Evolutionary conservation across 2,797 vertebrate genomes (phyloP).

Genomic region (Neopelma chrysocephalum): DNA sequence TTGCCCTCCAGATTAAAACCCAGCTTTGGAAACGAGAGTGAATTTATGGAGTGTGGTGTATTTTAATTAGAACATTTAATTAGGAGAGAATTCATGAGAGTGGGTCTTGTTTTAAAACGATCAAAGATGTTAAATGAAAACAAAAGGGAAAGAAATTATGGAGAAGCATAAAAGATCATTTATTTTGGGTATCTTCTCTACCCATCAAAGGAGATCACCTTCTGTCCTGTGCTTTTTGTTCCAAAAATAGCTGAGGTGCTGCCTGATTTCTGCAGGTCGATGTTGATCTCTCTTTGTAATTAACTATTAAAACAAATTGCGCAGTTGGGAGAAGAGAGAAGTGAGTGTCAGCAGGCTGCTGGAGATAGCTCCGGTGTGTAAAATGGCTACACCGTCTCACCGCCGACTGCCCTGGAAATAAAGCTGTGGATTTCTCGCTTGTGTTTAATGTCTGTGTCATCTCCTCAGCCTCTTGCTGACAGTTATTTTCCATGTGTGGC

Average conservation of each 20-base stretch:
- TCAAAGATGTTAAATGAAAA: constrained; percentile 56
- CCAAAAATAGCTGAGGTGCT: constrained; percentile 50
- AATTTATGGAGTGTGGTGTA: constrained; percentile 52
- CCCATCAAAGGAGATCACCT: constrained; percentile 39
- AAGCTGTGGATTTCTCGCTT: background rate
- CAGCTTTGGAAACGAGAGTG: constrained; percentile 37
- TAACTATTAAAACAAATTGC: constrained; percentile 26
- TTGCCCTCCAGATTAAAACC: constrained; percentile 52
- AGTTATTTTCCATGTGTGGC: background rate
- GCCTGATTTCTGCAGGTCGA: constrained; percentile 14
- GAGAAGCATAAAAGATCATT: constrained; percentile 5
- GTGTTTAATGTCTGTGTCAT: background rate
- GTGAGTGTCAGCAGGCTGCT: constrained; percentile 16
- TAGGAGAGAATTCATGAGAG: constrained; percentile 47
- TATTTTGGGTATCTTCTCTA: constrained; percentile 38
- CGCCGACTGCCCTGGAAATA: background rate
- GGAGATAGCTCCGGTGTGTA: constrained; percentile 38
- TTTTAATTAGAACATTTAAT: constrained; percentile 67
- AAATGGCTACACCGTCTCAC: constrained; percentile 4
- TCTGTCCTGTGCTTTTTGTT: constrained; percentile 45
- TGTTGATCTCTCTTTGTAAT: constrained; percentile 56
- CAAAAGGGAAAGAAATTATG: constrained; percentile 17
- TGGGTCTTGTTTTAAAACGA: constrained; percentile 43
- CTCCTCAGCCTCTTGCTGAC: background rate
- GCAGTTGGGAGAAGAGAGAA: constrained; percentile 2